Evolutionary conservation across 2,888 invertebrate genomes (phyloP).

Genomic region (Ametastegia equiseti): DNA sequence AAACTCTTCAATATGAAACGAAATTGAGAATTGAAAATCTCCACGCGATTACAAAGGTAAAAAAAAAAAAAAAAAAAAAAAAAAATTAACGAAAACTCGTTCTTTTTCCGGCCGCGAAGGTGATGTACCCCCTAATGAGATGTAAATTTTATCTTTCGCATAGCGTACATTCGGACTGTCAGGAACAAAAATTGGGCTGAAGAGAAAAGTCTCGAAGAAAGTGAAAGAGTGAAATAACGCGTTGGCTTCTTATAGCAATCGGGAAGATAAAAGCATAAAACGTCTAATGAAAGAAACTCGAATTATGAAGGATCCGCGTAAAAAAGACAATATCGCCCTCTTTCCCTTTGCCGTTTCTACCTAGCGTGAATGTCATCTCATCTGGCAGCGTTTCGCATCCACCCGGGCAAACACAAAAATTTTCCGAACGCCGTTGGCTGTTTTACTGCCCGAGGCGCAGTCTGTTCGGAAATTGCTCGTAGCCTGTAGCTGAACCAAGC

Average conservation of each 20-base stretch:
- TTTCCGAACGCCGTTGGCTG: constrained; percentile 42
- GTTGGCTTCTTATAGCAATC: constrained; percentile 22
- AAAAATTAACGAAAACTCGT: too few relatives aligned
- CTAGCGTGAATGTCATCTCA: constrained; percentile 36
- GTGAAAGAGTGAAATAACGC: constrained; percentile 9
- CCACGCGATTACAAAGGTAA: too few relatives aligned
- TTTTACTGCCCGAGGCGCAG: constrained; percentile 47
- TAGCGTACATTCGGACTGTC: not conserved
- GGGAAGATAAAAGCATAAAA: constrained; percentile 27
- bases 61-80: too few relatives aligned
- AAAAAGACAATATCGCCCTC: constrained; percentile 40
- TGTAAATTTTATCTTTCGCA: not conserved
- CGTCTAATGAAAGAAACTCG: constrained; percentile 36
- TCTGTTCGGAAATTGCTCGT: constrained; percentile 51
- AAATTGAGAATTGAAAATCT: too few relatives aligned
- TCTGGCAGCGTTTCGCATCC: constrained; percentile 20
- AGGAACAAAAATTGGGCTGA: not conserved
- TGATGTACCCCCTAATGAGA: too few relatives aligned
- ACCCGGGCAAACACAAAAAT: constrained; percentile 40
- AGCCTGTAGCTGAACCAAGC: constrained; percentile 43
- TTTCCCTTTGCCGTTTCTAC: not conserved
- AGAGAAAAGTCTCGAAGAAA: not conserved
- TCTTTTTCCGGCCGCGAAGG: too few relatives aligned
- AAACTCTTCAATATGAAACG: too few relatives aligned
- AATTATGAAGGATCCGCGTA: constrained; percentile 41